Evolutionary conservation across 2,888 invertebrate genomes (phyloP), one percentile per base, ranked within the genome.

Genomic region (Amphimallon solstitiale): DNA sequence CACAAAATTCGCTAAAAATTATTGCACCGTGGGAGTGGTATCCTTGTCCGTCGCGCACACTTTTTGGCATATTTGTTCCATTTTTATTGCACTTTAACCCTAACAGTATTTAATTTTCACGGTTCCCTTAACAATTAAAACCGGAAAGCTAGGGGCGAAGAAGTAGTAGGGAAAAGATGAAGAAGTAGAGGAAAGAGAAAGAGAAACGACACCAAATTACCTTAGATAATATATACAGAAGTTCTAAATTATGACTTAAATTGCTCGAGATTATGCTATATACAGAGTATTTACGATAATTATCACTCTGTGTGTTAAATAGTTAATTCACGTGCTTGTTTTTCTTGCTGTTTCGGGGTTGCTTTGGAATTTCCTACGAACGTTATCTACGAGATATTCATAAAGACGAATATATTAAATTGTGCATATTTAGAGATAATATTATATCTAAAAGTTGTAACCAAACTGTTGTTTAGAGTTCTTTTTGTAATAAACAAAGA

Each of bases 11-110:
- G 40, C 40, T 56, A 23, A 23, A 43, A 56, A 56, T 56, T 56
- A 56, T 40, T 19, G 40, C 56, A 40, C n/a, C 43, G 29, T 40
- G 40, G 56, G 56, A 56, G 14, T 40, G 14, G n/a, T n/a, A n/a
- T n/a, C 9, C 23, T 40, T 23, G 23, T 40, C 56, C 35, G 52
- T n/a, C 21, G 19, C 7, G 19, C 61, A 48, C 40, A 61, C 61
- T 61, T 49, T 38, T 49, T 49, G 61, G 61, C 61, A 29, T 48
- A 61, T 48, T 63, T 63, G 43, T 63, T 52, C 52, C 54, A 54
- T 54, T 63, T 63, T 63, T 63, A 63, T 63, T 63, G 38, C 63
- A 63, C 63, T 63, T 63, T 52, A 63, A 43, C 63, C 63, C 52
- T 63, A 52, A 43, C 51, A 43, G 63, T 52, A 63, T 63, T 63